Percentiles rank a stretch among this genome's conserved stretches.
These are phyloP conservation scores for Charina bottae DNA, from an alignment of 2,113 vertebrate genomes.

Conservation along the genomic window DNA sequence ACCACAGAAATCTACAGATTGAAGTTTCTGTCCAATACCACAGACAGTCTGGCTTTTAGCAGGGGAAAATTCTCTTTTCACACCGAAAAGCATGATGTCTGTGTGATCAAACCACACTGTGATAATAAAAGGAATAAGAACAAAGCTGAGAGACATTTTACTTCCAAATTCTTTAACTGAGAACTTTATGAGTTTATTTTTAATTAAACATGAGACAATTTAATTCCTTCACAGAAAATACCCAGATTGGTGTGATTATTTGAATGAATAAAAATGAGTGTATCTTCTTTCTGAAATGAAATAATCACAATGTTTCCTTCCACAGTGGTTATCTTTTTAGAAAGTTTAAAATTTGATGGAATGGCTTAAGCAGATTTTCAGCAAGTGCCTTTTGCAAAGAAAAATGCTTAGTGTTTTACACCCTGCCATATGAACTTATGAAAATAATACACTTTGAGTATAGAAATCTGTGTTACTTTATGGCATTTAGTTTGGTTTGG, in stretches of 20 bases:
- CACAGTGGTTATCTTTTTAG: conserved; percentile 54
- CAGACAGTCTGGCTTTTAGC: conserved; percentile 1
- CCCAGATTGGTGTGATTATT: conserved; percentile 44
- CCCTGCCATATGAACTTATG: conserved; percentile 4
- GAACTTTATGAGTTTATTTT: conserved; percentile 54
- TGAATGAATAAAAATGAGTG: conserved; percentile 24
- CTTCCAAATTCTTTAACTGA: conserved; percentile 54
- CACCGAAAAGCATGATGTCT: conserved; percentile 7
- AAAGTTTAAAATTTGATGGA: conserved; percentile 34
- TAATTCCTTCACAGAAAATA: conserved; percentile 60
- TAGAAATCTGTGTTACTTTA: not conserved
- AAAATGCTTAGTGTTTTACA: not conserved
- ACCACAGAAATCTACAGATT: not conserved
- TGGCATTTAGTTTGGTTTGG: not conserved
- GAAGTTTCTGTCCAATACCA: not conserved
- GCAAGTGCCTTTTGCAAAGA: conserved; percentile 16
- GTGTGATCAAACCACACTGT: conserved; percentile 36
- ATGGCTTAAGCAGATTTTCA: conserved; percentile 32
- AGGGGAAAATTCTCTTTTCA: conserved; percentile 22
- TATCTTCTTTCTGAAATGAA: conserved; percentile 39
- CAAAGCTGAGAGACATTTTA: not conserved
- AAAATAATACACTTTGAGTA: not conserved
- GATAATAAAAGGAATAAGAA: conserved; percentile 38
- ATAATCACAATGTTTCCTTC: conserved; percentile 49
- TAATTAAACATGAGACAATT: conserved; percentile 50